Evolutionary conservation across 2,888 invertebrate genomes (phyloP), one percentile per base, ranked within the genome.

Genomic region (Lymantria monacha): DNA sequence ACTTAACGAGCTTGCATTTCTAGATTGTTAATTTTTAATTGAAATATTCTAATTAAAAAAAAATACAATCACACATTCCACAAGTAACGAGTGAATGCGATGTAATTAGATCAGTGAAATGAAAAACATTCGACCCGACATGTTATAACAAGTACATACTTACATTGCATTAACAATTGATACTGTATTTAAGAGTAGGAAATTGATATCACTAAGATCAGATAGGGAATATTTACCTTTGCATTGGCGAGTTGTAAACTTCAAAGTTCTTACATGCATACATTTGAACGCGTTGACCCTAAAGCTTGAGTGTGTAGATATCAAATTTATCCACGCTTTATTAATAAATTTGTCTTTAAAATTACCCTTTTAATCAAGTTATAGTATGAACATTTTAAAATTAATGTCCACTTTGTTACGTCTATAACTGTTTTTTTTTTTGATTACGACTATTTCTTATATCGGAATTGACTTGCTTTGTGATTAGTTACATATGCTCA

Each of bases 371-470:
- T 33, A 64, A 64, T 64, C 57, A 64, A 54, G 48, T 57, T 48
- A 59, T 53, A 37, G 36, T 48, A 44, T 38, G 44, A 43, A 42
- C 30, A 53, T 14, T 30, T 45, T 13, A 42, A 36, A 37, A 42
- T 12, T 44, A 38, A 50, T 51, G 30, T 38, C 36, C 9, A 30
- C 41, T 10, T 47, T 38, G 5, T 53, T 47, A 14, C 36, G 43
- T 44, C 36, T 53, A 37, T 62, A 60, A 65, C 58, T 51, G 53
- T 62, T 55, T 59, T 61, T 51, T 64, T 54, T 59, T 64, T 53
- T 42, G 48, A 50, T 50, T 59, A 63, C 59, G 50, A 58, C 57
- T 55, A 60, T 41, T 15, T 14, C 14, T 51, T 58, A 47, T 48
- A 57, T 60, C 53, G 48, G 37, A 51, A 52, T 55, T 51, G 49